Evolutionary conservation across 1,140 invertebrate genomes (phyloP).

Genomic region (Trichonephila clavata): DNA sequence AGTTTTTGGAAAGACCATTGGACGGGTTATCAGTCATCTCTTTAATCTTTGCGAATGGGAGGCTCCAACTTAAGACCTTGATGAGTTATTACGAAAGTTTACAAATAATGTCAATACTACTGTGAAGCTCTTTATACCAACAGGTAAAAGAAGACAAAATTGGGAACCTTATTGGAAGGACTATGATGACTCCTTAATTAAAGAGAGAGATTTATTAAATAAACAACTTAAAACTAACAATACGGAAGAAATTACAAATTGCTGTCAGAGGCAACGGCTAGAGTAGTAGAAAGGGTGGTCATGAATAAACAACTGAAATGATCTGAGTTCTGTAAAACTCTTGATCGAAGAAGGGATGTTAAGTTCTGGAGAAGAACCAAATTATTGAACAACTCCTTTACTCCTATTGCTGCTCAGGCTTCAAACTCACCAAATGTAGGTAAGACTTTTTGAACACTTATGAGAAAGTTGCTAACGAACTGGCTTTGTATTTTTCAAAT

Average conservation of each 20-base stretch:
- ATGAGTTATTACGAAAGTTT: neutral
- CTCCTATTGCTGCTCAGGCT: too few species aligned
- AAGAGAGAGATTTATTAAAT: too few species aligned
- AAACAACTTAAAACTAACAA: neutral
- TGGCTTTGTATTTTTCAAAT: neutral
- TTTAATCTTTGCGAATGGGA: neutral
- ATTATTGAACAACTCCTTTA: too few species aligned
- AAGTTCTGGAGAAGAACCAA: too few species aligned
- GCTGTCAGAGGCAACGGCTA: neutral
- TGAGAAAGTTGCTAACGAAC: too few species aligned
- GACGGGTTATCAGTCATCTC: neutral
- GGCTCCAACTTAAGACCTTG: neutral
- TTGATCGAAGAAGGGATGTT: too few species aligned
- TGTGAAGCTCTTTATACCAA: too few species aligned
- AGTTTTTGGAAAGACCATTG: constrained; percentile 1
- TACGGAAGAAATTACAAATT: neutral
- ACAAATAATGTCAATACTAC: too few species aligned
- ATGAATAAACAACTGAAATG: constrained; percentile 15
- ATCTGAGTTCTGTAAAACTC: neutral
- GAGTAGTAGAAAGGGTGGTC: neutral
- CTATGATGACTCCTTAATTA: neutral
- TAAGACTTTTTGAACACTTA: too few species aligned
- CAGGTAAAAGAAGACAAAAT: constrained; percentile 36
- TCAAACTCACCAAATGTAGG: too few species aligned
- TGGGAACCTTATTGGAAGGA: constrained; percentile 48